A percentile compares a stretch with the other conserved stretches of the same genome.
phyloP scores from a whole-genome alignment of 2,113 vertebrate species.

The Hassar affinis region DNA sequence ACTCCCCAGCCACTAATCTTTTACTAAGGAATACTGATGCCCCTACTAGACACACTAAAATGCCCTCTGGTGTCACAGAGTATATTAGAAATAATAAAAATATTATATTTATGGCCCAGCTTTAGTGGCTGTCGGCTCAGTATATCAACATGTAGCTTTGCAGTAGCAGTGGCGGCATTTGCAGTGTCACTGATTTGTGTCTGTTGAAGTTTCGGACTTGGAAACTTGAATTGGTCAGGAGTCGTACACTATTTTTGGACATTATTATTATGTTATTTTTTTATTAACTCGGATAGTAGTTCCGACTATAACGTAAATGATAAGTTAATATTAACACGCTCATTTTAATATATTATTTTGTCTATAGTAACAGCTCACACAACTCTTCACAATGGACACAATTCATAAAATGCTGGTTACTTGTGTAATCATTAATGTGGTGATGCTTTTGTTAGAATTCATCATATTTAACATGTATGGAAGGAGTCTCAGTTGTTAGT shows the following conservation, averaged over 20 bases:
- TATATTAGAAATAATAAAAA: conserved; percentile 9
- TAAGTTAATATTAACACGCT: not conserved
- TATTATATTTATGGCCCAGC: not conserved
- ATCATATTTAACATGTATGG: not conserved
- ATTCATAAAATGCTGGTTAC: too few species aligned
- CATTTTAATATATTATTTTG: not conserved
- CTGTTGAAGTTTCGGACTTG: not conserved
- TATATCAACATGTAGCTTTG: not conserved
- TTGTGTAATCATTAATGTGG: not conserved
- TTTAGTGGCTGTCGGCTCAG: not conserved
- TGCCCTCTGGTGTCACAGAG: conserved; percentile 24
- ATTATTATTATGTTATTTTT: too few species aligned
- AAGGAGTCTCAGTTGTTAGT: not conserved
- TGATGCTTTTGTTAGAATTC: not conserved
- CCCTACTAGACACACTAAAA: conserved; percentile 18
- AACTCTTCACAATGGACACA: not conserved
- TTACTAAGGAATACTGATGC: not conserved
- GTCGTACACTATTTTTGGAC: too few species aligned
- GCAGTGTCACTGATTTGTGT: not conserved
- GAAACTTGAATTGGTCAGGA: not conserved
- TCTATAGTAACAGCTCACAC: not conserved
- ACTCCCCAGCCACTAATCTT: conserved; percentile 29
- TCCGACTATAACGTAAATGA: not conserved
- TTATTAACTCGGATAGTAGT: not conserved
- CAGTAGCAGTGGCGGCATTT: not conserved